phyloP scores from a whole-genome alignment of 2,888 invertebrate genomes.

The Myopa tessellatipennis region DNA sequence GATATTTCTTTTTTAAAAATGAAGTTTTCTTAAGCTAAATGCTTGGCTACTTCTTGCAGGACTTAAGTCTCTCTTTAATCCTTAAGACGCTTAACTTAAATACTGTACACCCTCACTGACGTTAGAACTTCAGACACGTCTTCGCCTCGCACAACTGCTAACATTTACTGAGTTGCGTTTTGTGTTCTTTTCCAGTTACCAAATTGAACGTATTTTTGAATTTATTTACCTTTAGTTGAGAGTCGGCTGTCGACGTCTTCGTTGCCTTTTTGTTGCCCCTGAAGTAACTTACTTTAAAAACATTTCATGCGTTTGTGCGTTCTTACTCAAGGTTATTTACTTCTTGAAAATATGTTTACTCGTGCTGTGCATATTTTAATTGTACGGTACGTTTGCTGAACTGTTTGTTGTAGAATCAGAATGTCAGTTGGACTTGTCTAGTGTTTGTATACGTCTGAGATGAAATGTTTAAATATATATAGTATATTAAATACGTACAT shows the following conservation, averaged over 20 bases:
- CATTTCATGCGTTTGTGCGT: slow-evolving; percentile 62
- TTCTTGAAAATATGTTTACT: slow-evolving; percentile 66
- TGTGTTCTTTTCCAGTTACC: slow-evolving; percentile 45
- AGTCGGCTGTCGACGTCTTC: slow-evolving; percentile 42
- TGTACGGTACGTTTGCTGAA: slow-evolving; percentile 59
- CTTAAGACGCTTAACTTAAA: slow-evolving; percentile 62
- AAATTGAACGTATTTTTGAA: slow-evolving; percentile 55
- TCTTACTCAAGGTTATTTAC: slow-evolving; percentile 64
- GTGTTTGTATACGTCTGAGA: not conserved
- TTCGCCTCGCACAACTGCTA: not conserved
- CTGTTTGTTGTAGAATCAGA: slow-evolving; percentile 37
- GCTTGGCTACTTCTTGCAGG: slow-evolving; percentile 31
- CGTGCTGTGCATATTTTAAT: slow-evolving; percentile 67
- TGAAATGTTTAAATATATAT: too few relatives aligned
- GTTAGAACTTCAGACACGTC: not conserved
- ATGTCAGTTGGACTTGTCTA: slow-evolving; percentile 6
- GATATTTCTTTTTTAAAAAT: too few relatives aligned
- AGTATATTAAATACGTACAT: too few relatives aligned
- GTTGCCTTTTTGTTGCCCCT: slow-evolving; percentile 20
- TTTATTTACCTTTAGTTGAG: slow-evolving; percentile 60
- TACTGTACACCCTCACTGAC: slow-evolving; percentile 28
- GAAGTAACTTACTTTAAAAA: slow-evolving; percentile 59
- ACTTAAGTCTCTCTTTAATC: slow-evolving; percentile 67
- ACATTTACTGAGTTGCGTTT: slow-evolving; percentile 33
- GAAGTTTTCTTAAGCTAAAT: too few relatives aligned